Evolutionary conservation across 2,113 vertebrate genomes (phyloP), one percentile per base, ranked within the genome.

Genomic region (Platichthys stellatus): DNA sequence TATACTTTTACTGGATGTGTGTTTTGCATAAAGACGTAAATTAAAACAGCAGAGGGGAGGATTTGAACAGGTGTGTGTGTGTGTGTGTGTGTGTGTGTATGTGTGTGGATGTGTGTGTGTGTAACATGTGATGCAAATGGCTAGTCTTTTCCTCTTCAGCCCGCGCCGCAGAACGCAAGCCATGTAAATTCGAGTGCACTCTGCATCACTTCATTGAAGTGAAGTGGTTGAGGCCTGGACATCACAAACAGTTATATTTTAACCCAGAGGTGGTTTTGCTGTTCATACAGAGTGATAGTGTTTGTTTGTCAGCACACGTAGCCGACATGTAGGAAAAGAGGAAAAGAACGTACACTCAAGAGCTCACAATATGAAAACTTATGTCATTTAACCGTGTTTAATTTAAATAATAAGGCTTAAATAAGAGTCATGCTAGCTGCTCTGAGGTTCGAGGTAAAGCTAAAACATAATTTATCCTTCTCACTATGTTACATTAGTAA

Each of bases 181-280:
- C 71, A 93, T 93, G 92, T 85, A 94, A 94, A 94, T 88, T 68
- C n/a, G 80, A 79, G 76, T 76, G 81, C 69, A 84, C 81, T 80
- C 69, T 64, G 67, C 54, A 58, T 75, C 76, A 58, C 69, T 84
- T 78, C 54, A 82, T 71, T 47, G 77, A 81, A 59, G 74, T 54
- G 79, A 54, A 76, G 75, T 61, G 80, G 21, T 74, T 86, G 72
- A 81, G 53, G 28, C 72, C 26, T 9, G 74, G 31, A 49, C 23
- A 73, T 47, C 56, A 85, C 47, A 3, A 63, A 81, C 51, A 73
- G 81, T 79, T 31, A 7, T 7, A 31, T 31, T 82, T 82, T 74
- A 87, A 78, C 51, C 63, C 69, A 63, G 26, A 62, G 78, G 78
- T 69, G 28, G 45, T 21, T 35, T 35, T 15, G 17, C 57, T 84